Evolutionary conservation across 2,113 vertebrate genomes (phyloP), one percentile per base, ranked within the genome.

Genomic region (Morone chrysops): DNA sequence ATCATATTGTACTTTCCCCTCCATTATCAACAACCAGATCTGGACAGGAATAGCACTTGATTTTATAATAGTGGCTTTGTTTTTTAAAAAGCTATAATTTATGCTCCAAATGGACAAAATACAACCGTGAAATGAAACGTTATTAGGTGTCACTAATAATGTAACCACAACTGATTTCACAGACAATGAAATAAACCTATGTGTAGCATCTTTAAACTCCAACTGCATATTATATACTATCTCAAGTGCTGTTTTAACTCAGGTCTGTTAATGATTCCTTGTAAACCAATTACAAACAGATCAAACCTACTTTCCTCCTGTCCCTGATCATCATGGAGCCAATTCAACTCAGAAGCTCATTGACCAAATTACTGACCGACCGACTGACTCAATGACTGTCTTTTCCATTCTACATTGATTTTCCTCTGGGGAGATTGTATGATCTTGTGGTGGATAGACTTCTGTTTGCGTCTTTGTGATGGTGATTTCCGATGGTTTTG

Each of bases 41-140:
- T 83, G 87, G 38, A 86, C 56, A 80, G 57, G 70, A 93, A 92
- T 88, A 92, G 90, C 92, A 93, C 93, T 93, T 93, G 90, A 90
- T 85, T 82, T 84, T 8, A 80, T 79, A 36, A 75, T 38, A 5
- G 8, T 7, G 5, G 43, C 36, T 61, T 70, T 89, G 41, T 51
- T 18, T 18, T 18, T 22, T n/a, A 51, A 53, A 48, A 60, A 61
- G 1, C 22, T 50, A 1, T 12, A 18, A 73, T 68, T 75, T 6
- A 22, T 68, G 17, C n/a, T 80, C 12, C 22, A 20, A 75, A 41
- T 61, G 25, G 5, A 43, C 40, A 61, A 63, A 50, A 59, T 8
- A 5, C 13, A 62, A 56, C 47, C 45, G 65, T 45, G 11, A 51
- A 61, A 63, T 22, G 40, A 59, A 67, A 25, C 6, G 43, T 47